phyloP scores from a whole-genome alignment of 2,888 invertebrate genomes.

The Drosophila subsilvestris region DNA sequence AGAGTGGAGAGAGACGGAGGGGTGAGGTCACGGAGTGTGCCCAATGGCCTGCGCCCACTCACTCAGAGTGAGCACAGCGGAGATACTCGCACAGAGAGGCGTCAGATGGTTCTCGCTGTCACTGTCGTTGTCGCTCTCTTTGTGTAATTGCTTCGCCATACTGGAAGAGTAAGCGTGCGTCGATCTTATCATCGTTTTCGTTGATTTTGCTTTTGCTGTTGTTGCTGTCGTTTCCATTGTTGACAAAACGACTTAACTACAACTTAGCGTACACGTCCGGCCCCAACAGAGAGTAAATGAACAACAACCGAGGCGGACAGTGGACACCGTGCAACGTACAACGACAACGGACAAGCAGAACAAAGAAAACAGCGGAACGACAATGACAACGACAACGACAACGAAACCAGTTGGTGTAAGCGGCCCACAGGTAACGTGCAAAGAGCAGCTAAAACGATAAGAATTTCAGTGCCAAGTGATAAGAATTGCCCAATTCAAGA shows the following conservation, averaged over 20 bases:
- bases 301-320: constrained; percentile 2
- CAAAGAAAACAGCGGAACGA: constrained; percentile 9
- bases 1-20: not conserved
- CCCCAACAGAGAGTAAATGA: constrained; percentile 25
- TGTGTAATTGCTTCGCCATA: constrained; percentile 41
- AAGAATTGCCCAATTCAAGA: not conserved
- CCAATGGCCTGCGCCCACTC: constrained; percentile 33
- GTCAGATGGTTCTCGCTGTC: not conserved
- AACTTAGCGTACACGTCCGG: constrained; percentile 30
- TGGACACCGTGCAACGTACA: not conserved
- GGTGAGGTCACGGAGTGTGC: constrained; percentile 19
- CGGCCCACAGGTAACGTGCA: not conserved
- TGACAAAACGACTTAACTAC: constrained; percentile 38
- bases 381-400: not conserved
- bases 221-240: constrained; percentile 21
- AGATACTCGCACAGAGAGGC: not conserved
- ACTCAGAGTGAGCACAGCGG: constrained; percentile 1
- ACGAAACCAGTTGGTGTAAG: not conserved
- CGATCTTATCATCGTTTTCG: constrained; percentile 29
- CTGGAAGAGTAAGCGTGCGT: constrained; percentile 18
- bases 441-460: constrained; percentile 12
- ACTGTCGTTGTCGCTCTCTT: constrained; percentile 18
- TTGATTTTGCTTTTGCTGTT: not conserved
- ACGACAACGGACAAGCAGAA: constrained; percentile 3
- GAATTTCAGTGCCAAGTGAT: not conserved